Base-by-base conservation (phyloP, 2,888 invertebrate species). In the Micoletzkya japonica region DNA sequence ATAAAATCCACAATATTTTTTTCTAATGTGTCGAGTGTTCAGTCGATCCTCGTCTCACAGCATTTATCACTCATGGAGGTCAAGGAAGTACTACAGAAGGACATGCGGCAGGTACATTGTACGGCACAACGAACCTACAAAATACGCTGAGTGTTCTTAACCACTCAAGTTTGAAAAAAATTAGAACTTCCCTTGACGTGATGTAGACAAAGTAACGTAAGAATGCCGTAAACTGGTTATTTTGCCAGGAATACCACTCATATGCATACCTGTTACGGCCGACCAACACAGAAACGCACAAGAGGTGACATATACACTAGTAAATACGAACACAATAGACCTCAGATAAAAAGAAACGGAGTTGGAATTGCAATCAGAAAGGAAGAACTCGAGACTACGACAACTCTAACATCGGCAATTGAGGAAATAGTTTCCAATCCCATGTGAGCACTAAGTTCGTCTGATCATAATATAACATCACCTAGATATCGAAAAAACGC, bases 211-310 rank as follows among this genome's bases (percentile, higher is more conserved):
- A 7, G 6, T 30, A 34, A 20, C 20, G 17, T 20, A 4, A 2
- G 20, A 24, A 17, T 37, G 37, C 10, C 26, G 54, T 24, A 54
- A 54, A 20, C 17, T 20, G 26, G 10, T 24, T 24, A 54, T 54
- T 54, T 24, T 54, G n/a, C 10, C 61, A 72, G 86, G 85, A 52
- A 85, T 87, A n/a, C 87, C 87, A 3, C 84, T 87, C 72, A 82
- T 87, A 1, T 86, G 86, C 10, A 80, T 87, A 50, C 87, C 87
- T 2, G 79, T 87, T 32, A 86, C 85, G 72, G 86, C 84, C 24
- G 87, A 87, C 77, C 87, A 87, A 79, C 80, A 83, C 57, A 83
- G 86, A 60, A 85, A 86, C 66, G 79, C 85, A 20, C 81, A 84
- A 70, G 82, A 85, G 64, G 80, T 86, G 39, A 78, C 6, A 32